Conservation (phyloP, 2,113 vertebrate species). For the Zosterops borbonicus region DNA sequence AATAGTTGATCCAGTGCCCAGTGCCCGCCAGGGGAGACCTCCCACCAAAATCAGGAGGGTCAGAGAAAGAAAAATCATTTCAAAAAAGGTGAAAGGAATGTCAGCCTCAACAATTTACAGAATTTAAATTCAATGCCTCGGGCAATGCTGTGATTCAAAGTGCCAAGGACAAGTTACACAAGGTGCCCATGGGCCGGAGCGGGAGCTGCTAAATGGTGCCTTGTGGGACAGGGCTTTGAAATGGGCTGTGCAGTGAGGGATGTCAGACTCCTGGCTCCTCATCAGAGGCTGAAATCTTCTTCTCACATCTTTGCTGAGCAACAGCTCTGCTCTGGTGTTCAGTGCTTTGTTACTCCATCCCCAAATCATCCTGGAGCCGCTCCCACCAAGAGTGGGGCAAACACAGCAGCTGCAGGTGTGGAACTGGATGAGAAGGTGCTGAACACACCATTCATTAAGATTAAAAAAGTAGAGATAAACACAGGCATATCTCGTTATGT, state of each 20-base stretch:
- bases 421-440: neutral
- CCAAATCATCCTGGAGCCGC: neutral
- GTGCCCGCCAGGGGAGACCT: neutral
- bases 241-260: neutral
- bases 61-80: neutral
- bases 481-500: neutral
- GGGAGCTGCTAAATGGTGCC: neutral
- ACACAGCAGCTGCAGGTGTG: neutral
- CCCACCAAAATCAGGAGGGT: neutral
- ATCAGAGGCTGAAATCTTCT: neutral
- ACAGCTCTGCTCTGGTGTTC: neutral
- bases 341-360: neutral
- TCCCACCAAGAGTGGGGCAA: neutral
- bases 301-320: neutral
- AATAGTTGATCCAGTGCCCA: rapidly evolving
- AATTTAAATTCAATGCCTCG: neutral
- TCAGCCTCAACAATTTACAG: neutral
- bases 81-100: neutral
- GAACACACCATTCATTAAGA: neutral
- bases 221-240: neutral
- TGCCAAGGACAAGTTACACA: neutral
- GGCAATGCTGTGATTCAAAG: neutral
- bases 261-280: neutral
- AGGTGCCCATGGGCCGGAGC: neutral
- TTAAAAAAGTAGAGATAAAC: neutral